Evolutionary conservation across 2,888 invertebrate genomes (phyloP).

Genomic region (Ormia ochracea): DNA sequence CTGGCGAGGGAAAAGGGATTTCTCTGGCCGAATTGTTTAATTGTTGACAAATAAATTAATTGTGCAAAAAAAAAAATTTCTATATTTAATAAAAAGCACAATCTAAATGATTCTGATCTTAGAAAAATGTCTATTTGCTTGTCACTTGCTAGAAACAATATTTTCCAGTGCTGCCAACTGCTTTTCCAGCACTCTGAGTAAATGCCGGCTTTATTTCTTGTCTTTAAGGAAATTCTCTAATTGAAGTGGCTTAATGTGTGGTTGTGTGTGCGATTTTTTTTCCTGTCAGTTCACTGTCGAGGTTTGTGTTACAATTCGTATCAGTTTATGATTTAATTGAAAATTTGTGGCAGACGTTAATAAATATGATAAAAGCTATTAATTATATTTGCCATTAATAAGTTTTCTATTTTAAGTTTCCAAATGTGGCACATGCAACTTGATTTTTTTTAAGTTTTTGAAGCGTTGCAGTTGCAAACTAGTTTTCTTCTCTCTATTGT

Average conservation of each 20-base stretch:
- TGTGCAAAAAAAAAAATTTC: too few relatives aligned
- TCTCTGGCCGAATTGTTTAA: too few relatives aligned
- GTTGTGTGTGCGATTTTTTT: neutral
- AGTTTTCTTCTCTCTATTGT: constrained; percentile 22
- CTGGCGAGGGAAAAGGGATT: too few relatives aligned
- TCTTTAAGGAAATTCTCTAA: constrained; percentile 1
- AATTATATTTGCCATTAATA: constrained; percentile 50
- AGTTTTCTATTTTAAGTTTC: constrained; percentile 15
- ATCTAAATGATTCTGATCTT: too few relatives aligned
- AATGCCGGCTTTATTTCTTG: too few relatives aligned
- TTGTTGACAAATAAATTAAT: too few relatives aligned
- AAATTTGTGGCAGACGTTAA: constrained; percentile 61
- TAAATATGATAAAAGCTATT: constrained; percentile 59
- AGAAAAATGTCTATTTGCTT: too few relatives aligned
- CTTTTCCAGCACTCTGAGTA: too few relatives aligned
- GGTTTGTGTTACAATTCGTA: constrained; percentile 2
- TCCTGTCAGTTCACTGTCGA: neutral
- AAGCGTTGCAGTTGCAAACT: constrained; percentile 2
- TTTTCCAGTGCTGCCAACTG: too few relatives aligned
- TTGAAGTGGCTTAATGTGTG: neutral
- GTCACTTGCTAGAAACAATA: too few relatives aligned
- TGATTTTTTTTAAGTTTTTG: neutral
- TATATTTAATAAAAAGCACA: too few relatives aligned
- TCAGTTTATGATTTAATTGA: constrained; percentile 59
- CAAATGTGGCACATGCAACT: neutral